Conservation (phyloP, 1,140 invertebrate genomes). For the Cydia amplana region DNA sequence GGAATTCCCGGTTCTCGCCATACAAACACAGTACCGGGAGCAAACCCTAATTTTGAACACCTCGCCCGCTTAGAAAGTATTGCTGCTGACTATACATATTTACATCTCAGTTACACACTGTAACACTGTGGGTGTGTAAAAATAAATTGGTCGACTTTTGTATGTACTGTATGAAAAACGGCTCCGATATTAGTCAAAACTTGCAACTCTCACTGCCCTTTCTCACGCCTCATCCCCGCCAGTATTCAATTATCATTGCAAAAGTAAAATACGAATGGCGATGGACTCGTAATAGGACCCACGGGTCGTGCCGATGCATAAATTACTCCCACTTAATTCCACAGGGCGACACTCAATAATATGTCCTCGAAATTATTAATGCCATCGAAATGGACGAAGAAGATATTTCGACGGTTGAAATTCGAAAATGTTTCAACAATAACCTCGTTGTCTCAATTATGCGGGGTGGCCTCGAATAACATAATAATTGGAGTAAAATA, state of each 20-base stretch:
- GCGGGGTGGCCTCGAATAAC: too few relatives aligned
- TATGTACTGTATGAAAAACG: too few relatives aligned
- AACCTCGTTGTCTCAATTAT: neutral
- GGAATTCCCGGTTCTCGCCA: too few relatives aligned
- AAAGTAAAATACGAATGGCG: slow-evolving; percentile 32
- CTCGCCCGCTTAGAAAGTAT: too few relatives aligned
- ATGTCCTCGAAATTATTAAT: slow-evolving; percentile 35
- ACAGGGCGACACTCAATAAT: slow-evolving; percentile 48
- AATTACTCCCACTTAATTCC: slow-evolving; percentile 58
- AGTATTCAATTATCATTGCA: slow-evolving; percentile 31
- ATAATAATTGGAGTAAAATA: too few relatives aligned
- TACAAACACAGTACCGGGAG: too few relatives aligned
- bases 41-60: too few relatives aligned
- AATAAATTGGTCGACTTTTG: too few relatives aligned
- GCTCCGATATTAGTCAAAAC: too few relatives aligned
- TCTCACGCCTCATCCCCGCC: slow-evolving; percentile 7
- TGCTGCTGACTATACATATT: too few relatives aligned
- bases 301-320: slow-evolving; percentile 54
- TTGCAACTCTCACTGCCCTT: neutral
- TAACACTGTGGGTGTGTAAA: too few relatives aligned
- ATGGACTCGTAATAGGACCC: slow-evolving; percentile 35
- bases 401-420: neutral
- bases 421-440: neutral
- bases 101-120: too few relatives aligned
- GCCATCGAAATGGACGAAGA: neutral